Evolutionary conservation across 2,113 vertebrate genomes (phyloP).

Genomic region (Tetraodon nigroviridis): DNA sequence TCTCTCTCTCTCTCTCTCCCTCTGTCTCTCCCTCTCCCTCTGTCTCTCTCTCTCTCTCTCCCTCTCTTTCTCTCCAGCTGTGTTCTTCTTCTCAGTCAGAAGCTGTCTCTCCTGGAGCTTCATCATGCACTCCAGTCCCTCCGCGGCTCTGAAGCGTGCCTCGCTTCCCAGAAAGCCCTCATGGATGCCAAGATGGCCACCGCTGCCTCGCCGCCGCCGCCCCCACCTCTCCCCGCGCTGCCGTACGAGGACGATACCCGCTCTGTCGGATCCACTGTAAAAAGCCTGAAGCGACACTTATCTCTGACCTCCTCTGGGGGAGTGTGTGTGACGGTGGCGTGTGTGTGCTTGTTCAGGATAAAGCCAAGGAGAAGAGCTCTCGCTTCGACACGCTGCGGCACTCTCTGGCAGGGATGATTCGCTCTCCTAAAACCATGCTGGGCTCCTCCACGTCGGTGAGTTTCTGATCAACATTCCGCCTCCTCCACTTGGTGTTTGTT

Average conservation of each 20-base stretch:
- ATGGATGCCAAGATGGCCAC: conserved; percentile 82
- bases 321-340: not conserved
- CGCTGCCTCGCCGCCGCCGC: conserved; percentile 81
- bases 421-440: conserved; percentile 85
- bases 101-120: conserved; percentile 87
- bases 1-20: too few relatives aligned
- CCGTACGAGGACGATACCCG: conserved; percentile 94
- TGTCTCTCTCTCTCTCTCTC: conserved; percentile 14
- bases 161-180: conserved; percentile 86
- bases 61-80: conserved; percentile 32
- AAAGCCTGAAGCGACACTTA: conserved; percentile 55
- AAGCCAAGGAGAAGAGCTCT: conserved; percentile 85
- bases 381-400: conserved; percentile 93
- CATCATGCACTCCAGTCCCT: conserved; percentile 89
- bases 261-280: conserved; percentile 90
- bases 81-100: conserved; percentile 83
- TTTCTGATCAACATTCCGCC: not conserved
- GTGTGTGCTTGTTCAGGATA: conserved; percentile 77
- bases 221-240: conserved; percentile 84
- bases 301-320: not conserved
- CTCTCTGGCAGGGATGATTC: conserved; percentile 93
- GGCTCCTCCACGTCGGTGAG: conserved; percentile 86
- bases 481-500: too few relatives aligned
- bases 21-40: too few relatives aligned
- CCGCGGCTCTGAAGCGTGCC: conserved; percentile 84